Evolutionary conservation across 2,888 invertebrate genomes (phyloP), one percentile per base, ranked within the genome.

Genomic region (Mantis religiosa): DNA sequence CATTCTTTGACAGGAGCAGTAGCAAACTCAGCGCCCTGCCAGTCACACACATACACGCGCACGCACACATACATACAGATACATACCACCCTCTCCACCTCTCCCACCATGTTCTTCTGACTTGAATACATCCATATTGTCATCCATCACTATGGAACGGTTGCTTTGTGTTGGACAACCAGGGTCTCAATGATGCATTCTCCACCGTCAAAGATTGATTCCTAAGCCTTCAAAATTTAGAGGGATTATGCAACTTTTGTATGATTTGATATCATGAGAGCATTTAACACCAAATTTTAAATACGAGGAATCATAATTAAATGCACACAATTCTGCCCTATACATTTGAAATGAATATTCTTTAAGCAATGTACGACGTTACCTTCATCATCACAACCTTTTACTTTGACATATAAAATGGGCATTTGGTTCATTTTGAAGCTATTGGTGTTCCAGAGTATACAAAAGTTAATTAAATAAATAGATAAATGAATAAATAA

Each of bases 111-210:
- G 20, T 71, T 54, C n/a, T 85, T 85, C 85, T 85, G 85, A 41
- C 54, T 85, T 28, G 86, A 81, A 86, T 86, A 71, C 86, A 86
- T 81, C 86, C 86, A 86, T 86, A 86, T 86, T 86, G 86, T 86
- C 86, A 86, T 86, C 86, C 86, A 86, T 86, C 86, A 86, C 54
- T 71, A 28, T 71, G 54, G 25, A 25, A 25, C 54, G 54, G 20
- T 71, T 86, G 86, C 86, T 81, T 86, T 86, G 86, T 86, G 86
- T 81, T 15, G 25, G 28, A 30, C 30, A 81, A 86, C 81, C 3
- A 71, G 54, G 54, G 54, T 71, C 54, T 71, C 54, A 71, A 20
- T 20, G 54, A 20, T 71, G 54, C 54, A 71, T 71, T 71, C 25
- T 20, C 54, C 54, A 71, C 54, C 25, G 20, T 14, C 15, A 71